These are phyloP conservation scores for Emydura subglobosa DNA, from an alignment of 2,113 vertebrate species.

Conservation along the genomic window DNA sequence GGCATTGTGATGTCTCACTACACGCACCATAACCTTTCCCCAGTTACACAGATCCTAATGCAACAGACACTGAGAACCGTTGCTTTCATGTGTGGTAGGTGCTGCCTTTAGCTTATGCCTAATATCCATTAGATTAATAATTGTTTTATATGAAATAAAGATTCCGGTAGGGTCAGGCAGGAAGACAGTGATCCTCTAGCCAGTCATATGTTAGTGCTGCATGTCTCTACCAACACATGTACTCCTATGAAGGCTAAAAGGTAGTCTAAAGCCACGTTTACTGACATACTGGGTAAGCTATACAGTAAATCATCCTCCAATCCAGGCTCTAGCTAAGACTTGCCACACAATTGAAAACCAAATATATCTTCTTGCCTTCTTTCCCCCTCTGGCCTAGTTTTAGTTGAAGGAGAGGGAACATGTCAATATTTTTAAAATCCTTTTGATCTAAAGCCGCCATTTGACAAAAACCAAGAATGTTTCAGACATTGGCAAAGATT, in stretches of 20 bases:
- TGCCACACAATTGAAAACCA: slow-evolving; percentile 44
- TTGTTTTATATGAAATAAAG: neutral
- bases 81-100: slow-evolving; percentile 97
- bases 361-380: neutral
- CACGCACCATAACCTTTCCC: slow-evolving; percentile 98
- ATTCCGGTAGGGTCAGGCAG: neutral
- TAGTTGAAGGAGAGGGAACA: slow-evolving; percentile 1
- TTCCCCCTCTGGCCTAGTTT: neutral
- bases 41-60: slow-evolving; percentile 98
- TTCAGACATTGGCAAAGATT: neutral
- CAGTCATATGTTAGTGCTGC: neutral
- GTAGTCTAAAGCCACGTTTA: slow-evolving; percentile 56
- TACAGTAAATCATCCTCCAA: slow-evolving; percentile 22
- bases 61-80: slow-evolving; percentile 96
- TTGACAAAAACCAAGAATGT: neutral
- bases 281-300: slow-evolving; percentile 45
- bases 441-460: neutral
- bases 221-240: neutral
- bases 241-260: neutral
- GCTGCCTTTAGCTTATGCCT: neutral
- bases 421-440: neutral
- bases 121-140: neutral
- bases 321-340: slow-evolving; percentile 34
- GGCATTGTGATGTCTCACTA: slow-evolving; percentile 99
- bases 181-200: slow-evolving; percentile 1